Evolutionary conservation across 2,888 invertebrate genomes (phyloP), one percentile per base, ranked within the genome.

Genomic region (Geotrupes spiniger): DNA sequence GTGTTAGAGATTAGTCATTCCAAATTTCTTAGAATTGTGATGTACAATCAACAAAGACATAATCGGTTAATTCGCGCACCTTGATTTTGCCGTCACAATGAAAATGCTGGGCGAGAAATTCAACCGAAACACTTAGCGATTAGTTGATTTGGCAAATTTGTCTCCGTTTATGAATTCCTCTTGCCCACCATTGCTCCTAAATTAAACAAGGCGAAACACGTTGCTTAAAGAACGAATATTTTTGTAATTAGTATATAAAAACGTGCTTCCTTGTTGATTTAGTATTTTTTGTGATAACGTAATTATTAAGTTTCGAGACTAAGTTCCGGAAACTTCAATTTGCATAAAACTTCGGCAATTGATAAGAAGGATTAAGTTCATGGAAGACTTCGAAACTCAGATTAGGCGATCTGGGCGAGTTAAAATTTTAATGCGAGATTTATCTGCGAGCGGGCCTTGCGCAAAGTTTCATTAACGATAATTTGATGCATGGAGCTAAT

Each of bases 21-120:
- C 33, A 33, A 15, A 33, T 37, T 39, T 45, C 25, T 17, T 28
- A 42, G 33, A 36, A 49, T 36, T 49, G 49, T 49, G 49, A 49
- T 44, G 49, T 49, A 49, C 49, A 49, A 49, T 49, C 49, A 49
- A 49, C 29, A 40, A n/a, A n/a, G n/a, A n/a, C n/a, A 46, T 21
- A 6, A 4, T 21, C 6, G 3, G 21, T 21, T 21, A 21, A 21
- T 21, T 21, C 6, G 6, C 21, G 3, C 6, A 21, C 3, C 21
- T 3, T 21, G 3, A 21, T 21, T 21, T 21, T n/a, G n/a, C n/a
- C n/a, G n/a, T n/a, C n/a, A n/a, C 3, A 21, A 21, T 21, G 6
- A 4, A 21, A 6, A 3, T 21, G 21, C 6, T 21, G 21, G 6
- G 6, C 6, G 21, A 21, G 6, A 21, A 21, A 6, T 21, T 6